Evolutionary conservation across 2,888 invertebrate species (phyloP).

Genomic region (Drosophila neonasuta): DNA sequence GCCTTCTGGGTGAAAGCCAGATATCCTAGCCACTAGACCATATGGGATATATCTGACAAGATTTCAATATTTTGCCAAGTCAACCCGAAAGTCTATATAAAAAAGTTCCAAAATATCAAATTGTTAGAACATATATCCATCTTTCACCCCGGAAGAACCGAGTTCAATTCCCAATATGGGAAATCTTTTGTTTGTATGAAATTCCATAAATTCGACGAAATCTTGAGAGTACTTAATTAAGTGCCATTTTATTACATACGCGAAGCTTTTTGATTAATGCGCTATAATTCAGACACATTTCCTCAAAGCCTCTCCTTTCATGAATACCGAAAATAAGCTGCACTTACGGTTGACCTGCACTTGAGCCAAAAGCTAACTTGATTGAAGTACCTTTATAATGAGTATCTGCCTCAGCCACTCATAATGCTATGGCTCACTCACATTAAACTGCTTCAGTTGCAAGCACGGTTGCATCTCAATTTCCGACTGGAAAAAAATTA

Average conservation of each 20-base stretch:
- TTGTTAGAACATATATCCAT: constrained; percentile 63
- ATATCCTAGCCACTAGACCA: constrained; percentile 83
- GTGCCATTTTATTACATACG: constrained; percentile 21
- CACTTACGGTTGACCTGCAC: constrained; percentile 45
- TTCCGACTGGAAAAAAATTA: constrained; percentile 35
- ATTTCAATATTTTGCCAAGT: background rate
- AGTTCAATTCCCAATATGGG: constrained; percentile 96
- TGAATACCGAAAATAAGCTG: constrained; percentile 12
- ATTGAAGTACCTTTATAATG: constrained; percentile 53
- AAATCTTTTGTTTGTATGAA: constrained; percentile 72
- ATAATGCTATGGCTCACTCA: constrained; percentile 60
- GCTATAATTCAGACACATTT: constrained; percentile 10
- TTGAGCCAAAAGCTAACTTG: constrained; percentile 24
- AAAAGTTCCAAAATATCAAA: too few species aligned
- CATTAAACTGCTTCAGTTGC: constrained; percentile 7
- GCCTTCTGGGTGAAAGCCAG: constrained; percentile 83
- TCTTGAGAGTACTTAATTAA: constrained; percentile 19
- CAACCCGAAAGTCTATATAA: background rate
- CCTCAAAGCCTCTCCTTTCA: constrained; percentile 6
- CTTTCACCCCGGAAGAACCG: constrained; percentile 85
- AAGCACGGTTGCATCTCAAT: constrained; percentile 52
- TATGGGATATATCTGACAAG: constrained; percentile 74
- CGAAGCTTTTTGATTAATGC: background rate
- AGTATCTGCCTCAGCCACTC: constrained; percentile 31
- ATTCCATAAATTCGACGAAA: constrained; percentile 4